Conservation (phyloP, 2,888 invertebrate species). For the Drosophila acutilabella region DNA sequence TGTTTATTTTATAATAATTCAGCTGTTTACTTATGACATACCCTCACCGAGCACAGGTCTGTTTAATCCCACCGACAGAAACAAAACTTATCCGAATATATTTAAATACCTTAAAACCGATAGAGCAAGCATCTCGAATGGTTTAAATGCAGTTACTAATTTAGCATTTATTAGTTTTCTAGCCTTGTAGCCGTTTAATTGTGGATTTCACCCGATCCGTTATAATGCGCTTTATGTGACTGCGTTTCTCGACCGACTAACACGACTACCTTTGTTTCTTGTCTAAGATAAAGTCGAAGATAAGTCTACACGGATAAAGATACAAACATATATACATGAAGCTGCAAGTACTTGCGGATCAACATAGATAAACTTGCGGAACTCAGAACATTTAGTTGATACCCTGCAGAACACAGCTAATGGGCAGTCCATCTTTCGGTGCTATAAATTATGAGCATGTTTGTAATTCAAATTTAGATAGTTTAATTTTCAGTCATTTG, state of each 20-base stretch:
- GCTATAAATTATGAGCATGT: not conserved
- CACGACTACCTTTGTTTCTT: conserved; percentile 9
- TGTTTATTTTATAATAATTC: not conserved
- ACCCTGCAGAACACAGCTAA: not conserved
- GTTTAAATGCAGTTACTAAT: not conserved
- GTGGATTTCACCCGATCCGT: too few species aligned
- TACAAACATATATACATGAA: conserved; percentile 9
- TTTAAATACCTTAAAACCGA: not conserved
- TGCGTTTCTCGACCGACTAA: conserved; percentile 27
- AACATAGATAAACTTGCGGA: too few species aligned
- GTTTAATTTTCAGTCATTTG: too few species aligned
- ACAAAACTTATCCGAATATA: conserved; percentile 4
- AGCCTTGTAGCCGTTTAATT: conserved; percentile 11
- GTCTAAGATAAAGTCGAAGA: conserved; percentile 20
- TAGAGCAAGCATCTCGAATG: conserved; percentile 8
- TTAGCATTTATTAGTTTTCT: conserved; percentile 6
- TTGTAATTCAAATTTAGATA: too few species aligned
- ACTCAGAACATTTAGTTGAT: too few species aligned
- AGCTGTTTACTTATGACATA: not conserved
- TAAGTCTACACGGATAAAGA: conserved; percentile 16
- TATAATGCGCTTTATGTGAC: conserved; percentile 31
- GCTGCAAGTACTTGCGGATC: conserved; percentile 22
- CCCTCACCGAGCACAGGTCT: conserved; percentile 15
- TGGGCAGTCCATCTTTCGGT: not conserved
- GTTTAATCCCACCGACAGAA: conserved; percentile 6